Conservation (phyloP, 2,888 invertebrate species). For the Buathra laborator region DNA sequence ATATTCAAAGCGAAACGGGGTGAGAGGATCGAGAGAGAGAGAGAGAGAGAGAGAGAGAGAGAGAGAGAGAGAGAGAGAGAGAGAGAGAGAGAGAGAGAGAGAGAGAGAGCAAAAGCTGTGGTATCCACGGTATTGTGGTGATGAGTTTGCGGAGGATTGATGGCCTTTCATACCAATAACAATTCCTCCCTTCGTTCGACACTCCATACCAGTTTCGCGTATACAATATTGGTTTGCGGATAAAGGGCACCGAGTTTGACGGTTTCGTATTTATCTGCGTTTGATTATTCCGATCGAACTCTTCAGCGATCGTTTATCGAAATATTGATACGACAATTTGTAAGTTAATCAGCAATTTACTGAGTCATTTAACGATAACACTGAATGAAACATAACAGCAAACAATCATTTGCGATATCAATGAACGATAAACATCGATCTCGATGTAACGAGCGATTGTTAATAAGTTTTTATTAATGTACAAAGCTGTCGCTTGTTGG, state of each 20-base stretch:
- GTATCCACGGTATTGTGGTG: slow-evolving; percentile 37
- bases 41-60: slow-evolving; percentile 9
- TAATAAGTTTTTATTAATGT: no score
- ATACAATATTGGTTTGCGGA: slow-evolving; percentile 63
- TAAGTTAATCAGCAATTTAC: background rate
- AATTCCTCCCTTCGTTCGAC: slow-evolving; percentile 53
- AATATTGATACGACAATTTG: slow-evolving; percentile 27
- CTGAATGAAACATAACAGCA: no score
- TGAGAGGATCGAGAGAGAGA: background rate
- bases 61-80: slow-evolving; percentile 22
- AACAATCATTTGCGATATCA: no score
- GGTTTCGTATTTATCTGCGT: slow-evolving; percentile 60
- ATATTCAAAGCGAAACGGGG: slow-evolving; percentile 48
- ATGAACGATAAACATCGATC: no score
- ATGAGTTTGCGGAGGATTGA: slow-evolving; percentile 65
- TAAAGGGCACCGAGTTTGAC: slow-evolving; percentile 51
- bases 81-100: slow-evolving; percentile 5
- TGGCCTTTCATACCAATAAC: slow-evolving; percentile 64
- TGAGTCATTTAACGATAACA: background rate
- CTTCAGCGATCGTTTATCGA: slow-evolving; percentile 22
- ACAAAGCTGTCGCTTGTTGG: no score
- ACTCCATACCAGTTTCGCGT: background rate
- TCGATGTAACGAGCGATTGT: no score
- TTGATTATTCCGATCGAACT: slow-evolving; percentile 58
- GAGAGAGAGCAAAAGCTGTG: slow-evolving; percentile 44